These are phyloP conservation scores for Callorhinus ursinus DNA, from an alignment of 2,113 vertebrate genomes.

Conservation along the genomic window DNA sequence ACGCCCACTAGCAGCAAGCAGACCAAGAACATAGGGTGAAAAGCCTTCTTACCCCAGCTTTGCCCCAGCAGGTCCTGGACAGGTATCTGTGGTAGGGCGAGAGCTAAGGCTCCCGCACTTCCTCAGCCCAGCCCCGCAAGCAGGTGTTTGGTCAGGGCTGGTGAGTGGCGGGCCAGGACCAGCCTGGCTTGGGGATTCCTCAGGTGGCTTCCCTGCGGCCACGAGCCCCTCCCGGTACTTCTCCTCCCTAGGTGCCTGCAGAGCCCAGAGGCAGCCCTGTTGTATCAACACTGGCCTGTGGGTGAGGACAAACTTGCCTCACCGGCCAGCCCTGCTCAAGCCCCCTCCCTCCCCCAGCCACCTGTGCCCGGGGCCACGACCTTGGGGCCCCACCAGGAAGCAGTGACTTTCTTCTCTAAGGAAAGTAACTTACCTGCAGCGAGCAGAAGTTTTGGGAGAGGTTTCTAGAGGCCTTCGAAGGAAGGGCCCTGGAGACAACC, in stretches of 20 bases:
- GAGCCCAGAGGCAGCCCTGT: not conserved
- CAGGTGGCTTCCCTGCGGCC: not conserved
- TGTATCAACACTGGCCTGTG: constrained; percentile 72
- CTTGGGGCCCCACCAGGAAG: constrained; percentile 50
- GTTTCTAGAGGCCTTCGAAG: not conserved
- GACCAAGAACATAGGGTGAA: not conserved
- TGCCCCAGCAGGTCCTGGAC: not conserved
- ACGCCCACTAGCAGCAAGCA: not conserved
- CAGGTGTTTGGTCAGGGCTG: not conserved
- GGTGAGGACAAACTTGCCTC: constrained; percentile 57
- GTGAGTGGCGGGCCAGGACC: not conserved
- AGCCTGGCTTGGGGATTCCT: not conserved
- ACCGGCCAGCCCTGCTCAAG: constrained; percentile 3
- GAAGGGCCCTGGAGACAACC: not conserved
- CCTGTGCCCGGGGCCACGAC: not conserved
- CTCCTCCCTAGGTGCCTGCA: not conserved
- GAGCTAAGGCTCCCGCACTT: not conserved
- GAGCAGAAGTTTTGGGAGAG: not conserved
- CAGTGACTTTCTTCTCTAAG: not conserved
- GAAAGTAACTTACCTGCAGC: not conserved
- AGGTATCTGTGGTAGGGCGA: not conserved
- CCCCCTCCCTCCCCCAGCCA: accelerated
- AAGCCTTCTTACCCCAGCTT: constrained; percentile 47
- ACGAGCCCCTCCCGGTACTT: not conserved
- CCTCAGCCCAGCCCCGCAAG: not conserved